Conservation (phyloP, 2,888 invertebrate species). For the Drosophila falleni region DNA sequence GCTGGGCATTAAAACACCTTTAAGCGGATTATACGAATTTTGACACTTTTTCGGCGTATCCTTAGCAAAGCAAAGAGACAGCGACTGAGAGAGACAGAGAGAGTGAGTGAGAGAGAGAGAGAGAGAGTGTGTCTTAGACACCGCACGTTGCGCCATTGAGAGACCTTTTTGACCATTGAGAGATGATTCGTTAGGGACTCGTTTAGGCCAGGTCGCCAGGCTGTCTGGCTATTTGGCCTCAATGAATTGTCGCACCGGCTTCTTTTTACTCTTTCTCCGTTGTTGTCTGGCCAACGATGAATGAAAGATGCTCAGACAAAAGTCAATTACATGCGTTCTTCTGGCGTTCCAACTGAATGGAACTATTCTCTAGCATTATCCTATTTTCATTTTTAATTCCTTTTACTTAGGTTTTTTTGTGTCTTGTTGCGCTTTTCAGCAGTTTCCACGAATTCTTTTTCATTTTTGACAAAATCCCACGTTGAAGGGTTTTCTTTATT, state of each 20-base stretch:
- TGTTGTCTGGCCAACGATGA: conserved; percentile 51
- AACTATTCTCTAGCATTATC: conserved; percentile 50
- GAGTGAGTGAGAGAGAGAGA: conserved; percentile 4
- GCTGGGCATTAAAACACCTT: conserved; percentile 78
- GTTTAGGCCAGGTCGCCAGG: conserved; percentile 55
- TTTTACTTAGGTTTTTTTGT: conserved; percentile 44
- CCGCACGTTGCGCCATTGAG: conserved; percentile 71
- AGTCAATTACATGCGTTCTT: conserved; percentile 83
- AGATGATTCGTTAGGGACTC: conserved; percentile 60
- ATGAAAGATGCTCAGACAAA: conserved; percentile 73
- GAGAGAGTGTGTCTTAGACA: conserved; percentile 17
- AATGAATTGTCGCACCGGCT: conserved; percentile 73
- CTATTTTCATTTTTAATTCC: conserved; percentile 40
- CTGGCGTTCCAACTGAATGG: conserved; percentile 43
- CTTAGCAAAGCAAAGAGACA: conserved; percentile 51
- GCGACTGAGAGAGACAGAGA: conserved; percentile 8
- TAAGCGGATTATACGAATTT: conserved; percentile 82
- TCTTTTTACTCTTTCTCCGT: conserved; percentile 39
- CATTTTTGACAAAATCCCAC: conserved; percentile 28
- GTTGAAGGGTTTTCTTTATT: conserved; percentile 63
- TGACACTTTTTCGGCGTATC: conserved; percentile 81
- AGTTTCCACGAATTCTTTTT: conserved; percentile 61
- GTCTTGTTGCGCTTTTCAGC: conserved; percentile 75
- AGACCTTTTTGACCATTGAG: conserved; percentile 59
- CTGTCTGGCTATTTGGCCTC: conserved; percentile 54